Conservation (phyloP, 1,140 invertebrate genomes). For the Liolophura sinensis region DNA sequence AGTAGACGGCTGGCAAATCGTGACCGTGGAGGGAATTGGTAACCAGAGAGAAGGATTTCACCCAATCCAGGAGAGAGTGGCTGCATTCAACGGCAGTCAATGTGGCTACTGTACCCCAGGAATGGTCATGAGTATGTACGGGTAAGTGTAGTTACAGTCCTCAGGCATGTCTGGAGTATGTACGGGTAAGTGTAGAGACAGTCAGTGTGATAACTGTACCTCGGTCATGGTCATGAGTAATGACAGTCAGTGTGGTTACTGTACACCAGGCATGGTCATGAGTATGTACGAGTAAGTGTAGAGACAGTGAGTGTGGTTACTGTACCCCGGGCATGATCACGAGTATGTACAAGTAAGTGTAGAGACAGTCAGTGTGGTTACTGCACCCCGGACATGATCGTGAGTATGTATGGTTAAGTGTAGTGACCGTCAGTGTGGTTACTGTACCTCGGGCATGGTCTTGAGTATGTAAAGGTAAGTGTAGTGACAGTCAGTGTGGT, state of each 20-base stretch:
- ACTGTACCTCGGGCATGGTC: constrained; percentile 18
- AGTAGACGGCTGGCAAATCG: constrained; percentile 75
- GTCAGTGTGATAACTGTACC: no score
- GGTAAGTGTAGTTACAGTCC: constrained; percentile 19
- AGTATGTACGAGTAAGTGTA: background rate
- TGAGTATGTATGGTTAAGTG: constrained; percentile 19
- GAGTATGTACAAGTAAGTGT: background rate
- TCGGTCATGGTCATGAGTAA: no score
- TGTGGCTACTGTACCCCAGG: constrained; percentile 65
- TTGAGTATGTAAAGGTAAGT: constrained; percentile 45
- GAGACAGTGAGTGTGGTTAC: no score
- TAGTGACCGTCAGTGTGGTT: background rate
- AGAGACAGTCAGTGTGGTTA: constrained; percentile 24
- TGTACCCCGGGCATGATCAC: no score
- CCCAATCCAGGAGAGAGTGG: constrained; percentile 33
- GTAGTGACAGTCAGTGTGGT: no score
- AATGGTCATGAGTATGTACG: constrained; percentile 47
- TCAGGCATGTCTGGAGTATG: constrained; percentile 47
- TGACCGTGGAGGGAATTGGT: constrained; percentile 77
- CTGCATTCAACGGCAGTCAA: constrained; percentile 42
- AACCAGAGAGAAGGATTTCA: constrained; percentile 60
- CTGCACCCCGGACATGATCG: constrained; percentile 24
- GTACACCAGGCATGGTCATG: constrained; percentile 1
- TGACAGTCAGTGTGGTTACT: background rate
- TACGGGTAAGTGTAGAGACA: constrained; percentile 27